Evolutionary conservation across 1,140 invertebrate species (phyloP).

Genomic region (Halesus radiatus): DNA sequence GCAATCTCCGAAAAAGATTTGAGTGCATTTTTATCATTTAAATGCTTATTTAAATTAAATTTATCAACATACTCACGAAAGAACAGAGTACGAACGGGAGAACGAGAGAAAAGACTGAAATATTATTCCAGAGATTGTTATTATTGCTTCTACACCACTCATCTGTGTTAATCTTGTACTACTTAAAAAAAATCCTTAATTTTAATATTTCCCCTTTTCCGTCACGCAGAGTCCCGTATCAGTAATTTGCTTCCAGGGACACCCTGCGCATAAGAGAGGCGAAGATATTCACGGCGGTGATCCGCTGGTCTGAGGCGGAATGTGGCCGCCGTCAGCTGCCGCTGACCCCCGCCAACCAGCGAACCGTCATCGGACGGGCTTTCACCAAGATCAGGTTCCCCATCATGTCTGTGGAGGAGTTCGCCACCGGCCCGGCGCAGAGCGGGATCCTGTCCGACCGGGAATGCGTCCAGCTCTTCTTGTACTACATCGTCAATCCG

Average conservation of each 20-base stretch:
- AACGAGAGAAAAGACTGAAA: too few relatives aligned
- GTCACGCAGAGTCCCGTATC: too few relatives aligned
- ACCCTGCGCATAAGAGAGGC: conserved; percentile 86
- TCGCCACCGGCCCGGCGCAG: conserved; percentile 85
- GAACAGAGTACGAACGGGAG: too few relatives aligned
- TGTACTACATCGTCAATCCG: conserved; percentile 86
- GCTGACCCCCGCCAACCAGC: conserved; percentile 79
- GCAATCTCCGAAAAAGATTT: too few relatives aligned
- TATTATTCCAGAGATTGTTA: too few relatives aligned
- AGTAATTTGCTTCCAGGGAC: conserved; percentile 71
- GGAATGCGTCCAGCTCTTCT: conserved; percentile 84
- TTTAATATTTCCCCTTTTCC: too few relatives aligned
- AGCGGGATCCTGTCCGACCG: conserved; percentile 82
- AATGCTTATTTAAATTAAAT: too few relatives aligned
- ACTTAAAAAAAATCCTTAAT: too few relatives aligned
- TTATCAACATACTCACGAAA: too few relatives aligned
- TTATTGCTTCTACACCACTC: too few relatives aligned
- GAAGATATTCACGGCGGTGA: conserved; percentile 82
- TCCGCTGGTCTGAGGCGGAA: conserved; percentile 86
- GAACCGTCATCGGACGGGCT: conserved; percentile 77
- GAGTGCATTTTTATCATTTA: too few relatives aligned
- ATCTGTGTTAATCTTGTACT: too few relatives aligned
- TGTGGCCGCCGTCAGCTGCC: conserved; percentile 78
- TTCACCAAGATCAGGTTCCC: conserved; percentile 86
- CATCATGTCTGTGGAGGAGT: conserved; percentile 90